Evolutionary conservation across 2,888 invertebrate species (phyloP).

Genomic region (Hymenopus coronatus): DNA sequence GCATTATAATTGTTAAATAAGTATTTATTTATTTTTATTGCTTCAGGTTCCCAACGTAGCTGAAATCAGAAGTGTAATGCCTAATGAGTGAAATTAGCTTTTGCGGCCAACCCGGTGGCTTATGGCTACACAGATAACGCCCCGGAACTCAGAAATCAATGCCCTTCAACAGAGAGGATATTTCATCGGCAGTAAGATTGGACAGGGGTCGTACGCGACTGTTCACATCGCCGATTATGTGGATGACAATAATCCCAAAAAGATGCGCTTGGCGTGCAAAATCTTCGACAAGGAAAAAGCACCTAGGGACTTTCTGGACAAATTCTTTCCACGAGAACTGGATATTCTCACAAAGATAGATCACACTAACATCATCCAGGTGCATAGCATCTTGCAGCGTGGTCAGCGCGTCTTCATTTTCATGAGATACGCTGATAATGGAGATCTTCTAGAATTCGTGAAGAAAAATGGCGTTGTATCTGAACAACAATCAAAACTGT

Average conservation of each 20-base stretch:
- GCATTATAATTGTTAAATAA: background rate
- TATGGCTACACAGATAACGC: slow-evolving; percentile 71
- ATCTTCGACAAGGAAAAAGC: slow-evolving; percentile 89
- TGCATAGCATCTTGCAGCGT: slow-evolving; percentile 80
- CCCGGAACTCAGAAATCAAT: slow-evolving; percentile 79
- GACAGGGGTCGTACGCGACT: slow-evolving; percentile 88
- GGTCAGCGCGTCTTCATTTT: slow-evolving; percentile 84
- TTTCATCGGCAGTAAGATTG: slow-evolving; percentile 80
- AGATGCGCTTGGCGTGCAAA: slow-evolving; percentile 80
- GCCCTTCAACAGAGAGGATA: slow-evolving; percentile 83
- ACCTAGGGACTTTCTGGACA: slow-evolving; percentile 83
- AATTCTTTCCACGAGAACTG: slow-evolving; percentile 91
- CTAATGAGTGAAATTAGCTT: background rate
- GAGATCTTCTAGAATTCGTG: slow-evolving; percentile 82
- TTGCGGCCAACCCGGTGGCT: background rate
- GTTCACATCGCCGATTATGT: slow-evolving; percentile 83
- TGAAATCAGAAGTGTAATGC: background rate
- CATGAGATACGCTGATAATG: slow-evolving; percentile 89
- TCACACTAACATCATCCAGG: slow-evolving; percentile 87
- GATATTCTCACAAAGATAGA: slow-evolving; percentile 85
- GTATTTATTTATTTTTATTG: background rate
- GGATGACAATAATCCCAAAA: slow-evolving; percentile 67
- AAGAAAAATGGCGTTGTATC: slow-evolving; percentile 72
- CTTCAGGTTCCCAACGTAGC: background rate
- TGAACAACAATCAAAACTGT: slow-evolving; percentile 74